A percentile compares a stretch with the other conserved stretches of the same genome.
phyloP scores from a whole-genome alignment of 2,888 invertebrate genomes.

The Leistus spinibarbis region DNA sequence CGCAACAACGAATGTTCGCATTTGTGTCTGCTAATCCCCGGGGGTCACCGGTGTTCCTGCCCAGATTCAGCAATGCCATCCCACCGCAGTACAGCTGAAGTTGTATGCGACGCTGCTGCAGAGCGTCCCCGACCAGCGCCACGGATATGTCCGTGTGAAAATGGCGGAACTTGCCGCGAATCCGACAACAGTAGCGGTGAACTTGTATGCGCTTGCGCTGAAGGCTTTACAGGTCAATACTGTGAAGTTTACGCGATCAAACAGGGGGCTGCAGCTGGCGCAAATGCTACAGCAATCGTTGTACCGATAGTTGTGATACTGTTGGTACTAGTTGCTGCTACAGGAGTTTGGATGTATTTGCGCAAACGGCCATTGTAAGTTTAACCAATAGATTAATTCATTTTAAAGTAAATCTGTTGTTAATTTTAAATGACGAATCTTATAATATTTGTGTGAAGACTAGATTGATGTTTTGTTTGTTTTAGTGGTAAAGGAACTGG shows the following conservation, averaged over 20 bases:
- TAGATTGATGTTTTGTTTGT: conserved; percentile 39
- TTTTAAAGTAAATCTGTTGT: neutral
- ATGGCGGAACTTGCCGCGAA: conserved; percentile 80
- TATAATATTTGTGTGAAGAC: neutral
- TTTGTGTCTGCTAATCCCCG: conserved; percentile 89
- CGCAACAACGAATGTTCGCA: conserved; percentile 81
- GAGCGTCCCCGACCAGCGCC: conserved; percentile 78
- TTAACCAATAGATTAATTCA: neutral
- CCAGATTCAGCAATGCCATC: conserved; percentile 72
- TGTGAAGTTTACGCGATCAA: conserved; percentile 73
- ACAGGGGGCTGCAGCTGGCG: conserved; percentile 62
- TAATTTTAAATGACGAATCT: neutral
- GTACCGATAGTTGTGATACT: conserved; percentile 82
- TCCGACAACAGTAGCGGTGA: conserved; percentile 56
- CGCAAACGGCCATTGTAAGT: conserved; percentile 86
- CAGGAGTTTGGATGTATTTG: conserved; percentile 81
- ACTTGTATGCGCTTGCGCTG: conserved; percentile 74
- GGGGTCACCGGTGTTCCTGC: conserved; percentile 87
- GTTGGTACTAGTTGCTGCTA: conserved; percentile 72
- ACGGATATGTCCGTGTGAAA: conserved; percentile 81
- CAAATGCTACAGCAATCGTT: conserved; percentile 74
- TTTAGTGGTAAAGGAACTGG: conserved; percentile 80
- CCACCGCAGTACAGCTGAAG: conserved; percentile 63
- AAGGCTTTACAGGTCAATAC: conserved; percentile 72
- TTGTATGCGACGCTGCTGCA: conserved; percentile 81